phyloP scores from a whole-genome alignment of 1,140 invertebrate species.

The Diabrotica undecimpunctata region DNA sequence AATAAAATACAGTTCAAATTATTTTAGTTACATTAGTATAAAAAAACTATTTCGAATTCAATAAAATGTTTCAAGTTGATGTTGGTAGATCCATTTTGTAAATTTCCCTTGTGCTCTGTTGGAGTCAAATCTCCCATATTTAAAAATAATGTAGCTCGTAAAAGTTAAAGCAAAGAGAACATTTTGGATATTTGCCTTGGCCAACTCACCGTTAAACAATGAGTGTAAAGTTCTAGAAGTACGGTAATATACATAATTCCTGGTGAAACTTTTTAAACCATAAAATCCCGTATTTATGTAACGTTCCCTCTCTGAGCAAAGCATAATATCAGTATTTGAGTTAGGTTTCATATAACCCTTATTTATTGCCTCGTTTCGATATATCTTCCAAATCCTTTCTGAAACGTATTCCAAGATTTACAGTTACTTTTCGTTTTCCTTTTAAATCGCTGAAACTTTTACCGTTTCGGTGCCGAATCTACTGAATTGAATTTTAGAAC shows the following conservation, averaged over 20 bases:
- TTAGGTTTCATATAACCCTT: constrained; percentile 36
- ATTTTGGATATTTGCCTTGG: constrained; percentile 13
- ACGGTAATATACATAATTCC: constrained; percentile 30
- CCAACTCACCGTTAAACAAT: constrained; percentile 16
- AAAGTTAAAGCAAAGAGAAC: constrained; percentile 6
- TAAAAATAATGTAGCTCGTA: neutral
- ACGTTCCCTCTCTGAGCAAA: constrained; percentile 26
- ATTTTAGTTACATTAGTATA: no score
- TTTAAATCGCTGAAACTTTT: constrained; percentile 1
- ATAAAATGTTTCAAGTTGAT: neutral
- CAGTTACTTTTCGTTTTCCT: constrained; percentile 13
- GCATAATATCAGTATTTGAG: constrained; percentile 37
- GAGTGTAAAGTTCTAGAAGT: constrained; percentile 20
- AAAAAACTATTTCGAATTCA: no score
- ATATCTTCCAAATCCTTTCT: constrained; percentile 36
- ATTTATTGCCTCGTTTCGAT: constrained; percentile 36
- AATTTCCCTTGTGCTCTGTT: neutral
- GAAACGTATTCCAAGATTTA: constrained; percentile 25
- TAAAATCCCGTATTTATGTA: constrained; percentile 35
- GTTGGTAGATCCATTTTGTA: neutral
- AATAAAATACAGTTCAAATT: no score
- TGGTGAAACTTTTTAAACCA: constrained; percentile 30
- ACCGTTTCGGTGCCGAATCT: neutral
- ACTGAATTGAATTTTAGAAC: constrained; percentile 1
- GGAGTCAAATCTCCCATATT: neutral